Evolutionary conservation across 2,888 invertebrate species (phyloP).

Genomic region (Megamerina dolium): DNA sequence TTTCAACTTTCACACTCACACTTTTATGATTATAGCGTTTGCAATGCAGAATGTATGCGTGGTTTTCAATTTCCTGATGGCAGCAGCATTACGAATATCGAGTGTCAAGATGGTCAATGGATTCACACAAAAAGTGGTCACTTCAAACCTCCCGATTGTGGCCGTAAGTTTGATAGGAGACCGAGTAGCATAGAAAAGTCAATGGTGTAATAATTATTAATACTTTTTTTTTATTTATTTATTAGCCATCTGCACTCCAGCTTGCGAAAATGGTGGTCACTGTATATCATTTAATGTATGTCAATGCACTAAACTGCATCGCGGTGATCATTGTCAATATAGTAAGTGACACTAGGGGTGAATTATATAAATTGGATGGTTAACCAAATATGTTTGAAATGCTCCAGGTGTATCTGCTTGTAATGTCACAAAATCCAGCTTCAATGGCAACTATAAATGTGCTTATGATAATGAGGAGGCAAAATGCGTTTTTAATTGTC

Average conservation of each 20-base stretch:
- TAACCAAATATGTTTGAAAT: neutral
- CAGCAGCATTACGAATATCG: constrained; percentile 60
- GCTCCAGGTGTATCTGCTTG: constrained; percentile 52
- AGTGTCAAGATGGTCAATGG: constrained; percentile 68
- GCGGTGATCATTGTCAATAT: constrained; percentile 44
- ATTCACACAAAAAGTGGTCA: constrained; percentile 59
- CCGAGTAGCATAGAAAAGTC: too few relatives aligned
- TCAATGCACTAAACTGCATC: constrained; percentile 66
- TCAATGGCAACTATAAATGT: constrained; percentile 74
- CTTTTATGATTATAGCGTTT: constrained; percentile 51
- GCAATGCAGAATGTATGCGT: constrained; percentile 60
- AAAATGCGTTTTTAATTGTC: constrained; percentile 63
- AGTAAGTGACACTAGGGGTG: constrained; percentile 34
- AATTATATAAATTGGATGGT: neutral
- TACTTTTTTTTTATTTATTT: neutral
- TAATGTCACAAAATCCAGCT: constrained; percentile 55
- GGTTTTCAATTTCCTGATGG: constrained; percentile 70
- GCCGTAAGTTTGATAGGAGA: constrained; percentile 56
- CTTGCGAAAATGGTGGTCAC: constrained; percentile 75
- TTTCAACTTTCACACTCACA: neutral
- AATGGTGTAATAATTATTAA: too few relatives aligned
- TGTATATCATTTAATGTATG: constrained; percentile 73
- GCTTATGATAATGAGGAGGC: constrained; percentile 56
- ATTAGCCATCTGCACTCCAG: constrained; percentile 58
- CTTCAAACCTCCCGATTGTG: constrained; percentile 62